Conservation (phyloP, 1,140 invertebrate genomes). For the Calliopsis andreniformis region DNA sequence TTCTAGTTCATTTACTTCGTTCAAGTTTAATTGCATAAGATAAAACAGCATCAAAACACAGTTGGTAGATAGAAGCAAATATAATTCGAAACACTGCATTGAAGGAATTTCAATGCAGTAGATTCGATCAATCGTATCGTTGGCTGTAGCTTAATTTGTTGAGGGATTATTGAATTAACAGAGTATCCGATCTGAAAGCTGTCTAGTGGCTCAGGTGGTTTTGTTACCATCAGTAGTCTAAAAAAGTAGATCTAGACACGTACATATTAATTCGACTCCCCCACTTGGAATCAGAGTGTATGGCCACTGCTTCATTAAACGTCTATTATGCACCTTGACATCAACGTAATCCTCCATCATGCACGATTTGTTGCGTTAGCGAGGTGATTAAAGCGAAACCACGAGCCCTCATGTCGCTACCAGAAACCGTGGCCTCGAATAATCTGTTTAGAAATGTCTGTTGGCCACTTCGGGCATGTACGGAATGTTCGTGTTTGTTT, state of each 20-base stretch:
- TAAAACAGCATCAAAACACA: too few relatives aligned
- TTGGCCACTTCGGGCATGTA: neutral
- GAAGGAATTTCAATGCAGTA: neutral
- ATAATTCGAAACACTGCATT: too few relatives aligned
- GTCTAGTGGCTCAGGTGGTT: neutral
- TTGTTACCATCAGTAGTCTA: neutral
- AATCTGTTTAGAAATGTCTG: neutral
- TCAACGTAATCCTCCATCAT: constrained; percentile 29
- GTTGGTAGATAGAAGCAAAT: too few relatives aligned
- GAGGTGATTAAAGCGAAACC: constrained; percentile 30
- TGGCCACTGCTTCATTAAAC: constrained; percentile 25
- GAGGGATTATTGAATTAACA: neutral
- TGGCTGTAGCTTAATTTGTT: too few relatives aligned
- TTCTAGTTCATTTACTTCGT: too few relatives aligned
- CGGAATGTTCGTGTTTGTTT: too few relatives aligned
- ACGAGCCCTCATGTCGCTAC: neutral
- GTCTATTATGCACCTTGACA: constrained; percentile 2
- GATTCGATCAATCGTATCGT: neutral
- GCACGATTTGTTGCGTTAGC: constrained; percentile 11
- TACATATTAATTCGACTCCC: neutral
- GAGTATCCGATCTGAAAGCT: neutral
- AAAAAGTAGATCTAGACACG: neutral
- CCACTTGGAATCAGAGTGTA: neutral
- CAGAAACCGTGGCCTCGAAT: neutral
- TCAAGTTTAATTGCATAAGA: too few relatives aligned